Evolutionary conservation across 2,113 vertebrate genomes (phyloP).

Genomic region (Neogale vison): DNA sequence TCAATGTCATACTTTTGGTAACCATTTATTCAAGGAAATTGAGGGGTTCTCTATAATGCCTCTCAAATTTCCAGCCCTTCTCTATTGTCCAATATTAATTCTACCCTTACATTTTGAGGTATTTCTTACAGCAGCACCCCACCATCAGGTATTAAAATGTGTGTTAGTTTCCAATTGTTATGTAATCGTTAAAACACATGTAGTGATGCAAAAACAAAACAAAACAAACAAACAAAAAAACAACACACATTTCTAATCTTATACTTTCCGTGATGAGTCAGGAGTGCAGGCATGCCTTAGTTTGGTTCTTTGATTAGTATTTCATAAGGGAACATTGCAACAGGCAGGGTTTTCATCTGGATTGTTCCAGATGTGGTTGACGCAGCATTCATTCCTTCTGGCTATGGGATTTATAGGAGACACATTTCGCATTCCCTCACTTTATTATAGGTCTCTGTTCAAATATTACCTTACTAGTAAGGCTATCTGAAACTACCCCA

Average conservation of each 20-base stretch:
- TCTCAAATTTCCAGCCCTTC: not conserved
- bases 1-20: not conserved
- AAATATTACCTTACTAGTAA: not conserved
- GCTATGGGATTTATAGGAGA: not conserved
- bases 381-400: accelerated
- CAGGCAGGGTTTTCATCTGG: not conserved
- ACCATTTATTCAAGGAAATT: not conserved
- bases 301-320: not conserved
- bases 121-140: not conserved
- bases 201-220: not conserved
- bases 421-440: not conserved
- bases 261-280: not conserved
- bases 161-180: not conserved
- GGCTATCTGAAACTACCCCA: not conserved
- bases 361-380: not conserved
- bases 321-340: not conserved
- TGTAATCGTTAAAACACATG: not conserved
- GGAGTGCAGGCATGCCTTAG: not conserved
- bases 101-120: too few relatives aligned
- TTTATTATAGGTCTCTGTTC: not conserved
- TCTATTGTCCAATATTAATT: not conserved
- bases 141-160: not conserved
- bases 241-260: not conserved
- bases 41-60: not conserved
- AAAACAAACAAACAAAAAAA: too few relatives aligned